These are phyloP conservation scores for Nephila pilipes DNA, from an alignment of 1,140 invertebrate species.

Conservation along the genomic window DNA sequence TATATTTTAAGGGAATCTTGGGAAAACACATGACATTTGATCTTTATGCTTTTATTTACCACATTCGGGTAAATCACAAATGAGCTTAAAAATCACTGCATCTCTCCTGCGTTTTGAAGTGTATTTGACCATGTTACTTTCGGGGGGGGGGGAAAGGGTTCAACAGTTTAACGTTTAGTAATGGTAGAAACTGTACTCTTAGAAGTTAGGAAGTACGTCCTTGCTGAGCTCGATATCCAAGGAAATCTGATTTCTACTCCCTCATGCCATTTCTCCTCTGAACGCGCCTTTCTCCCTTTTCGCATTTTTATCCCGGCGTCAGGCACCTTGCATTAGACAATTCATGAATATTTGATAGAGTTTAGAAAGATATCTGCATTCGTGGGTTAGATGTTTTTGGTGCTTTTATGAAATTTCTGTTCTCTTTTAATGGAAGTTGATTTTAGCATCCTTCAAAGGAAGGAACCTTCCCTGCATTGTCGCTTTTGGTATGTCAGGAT, in stretches of 20 bases:
- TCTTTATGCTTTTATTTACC: too few relatives aligned
- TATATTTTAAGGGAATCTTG: too few relatives aligned
- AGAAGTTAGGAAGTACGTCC: too few relatives aligned
- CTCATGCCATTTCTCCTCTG: constrained; percentile 12
- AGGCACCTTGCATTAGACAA: constrained; percentile 62
- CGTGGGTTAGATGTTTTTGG: constrained; percentile 54
- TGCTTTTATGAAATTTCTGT: constrained; percentile 63
- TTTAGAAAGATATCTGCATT: constrained; percentile 40
- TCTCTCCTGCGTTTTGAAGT: too few relatives aligned
- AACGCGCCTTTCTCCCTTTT: neutral
- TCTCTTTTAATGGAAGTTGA: constrained; percentile 74
- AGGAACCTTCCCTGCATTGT: neutral
- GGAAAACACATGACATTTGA: too few relatives aligned
- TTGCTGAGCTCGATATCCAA: neutral
- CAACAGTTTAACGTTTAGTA: too few relatives aligned
- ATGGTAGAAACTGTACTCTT: too few relatives aligned
- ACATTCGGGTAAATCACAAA: too few relatives aligned
- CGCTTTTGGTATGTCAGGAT: constrained; percentile 25
- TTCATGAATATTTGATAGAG: constrained; percentile 71
- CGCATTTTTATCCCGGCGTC: constrained; percentile 29
- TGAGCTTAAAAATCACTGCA: too few relatives aligned
- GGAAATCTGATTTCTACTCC: neutral
- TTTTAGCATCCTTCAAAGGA: constrained; percentile 48
- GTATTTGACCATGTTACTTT: too few relatives aligned
- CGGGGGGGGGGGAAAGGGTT: too few relatives aligned